A percentile compares a stretch with the other conserved stretches of the same genome.
These are phyloP conservation scores for Heliconius sara DNA, from an alignment of 2,888 invertebrate species.

Conservation along the genomic window DNA sequence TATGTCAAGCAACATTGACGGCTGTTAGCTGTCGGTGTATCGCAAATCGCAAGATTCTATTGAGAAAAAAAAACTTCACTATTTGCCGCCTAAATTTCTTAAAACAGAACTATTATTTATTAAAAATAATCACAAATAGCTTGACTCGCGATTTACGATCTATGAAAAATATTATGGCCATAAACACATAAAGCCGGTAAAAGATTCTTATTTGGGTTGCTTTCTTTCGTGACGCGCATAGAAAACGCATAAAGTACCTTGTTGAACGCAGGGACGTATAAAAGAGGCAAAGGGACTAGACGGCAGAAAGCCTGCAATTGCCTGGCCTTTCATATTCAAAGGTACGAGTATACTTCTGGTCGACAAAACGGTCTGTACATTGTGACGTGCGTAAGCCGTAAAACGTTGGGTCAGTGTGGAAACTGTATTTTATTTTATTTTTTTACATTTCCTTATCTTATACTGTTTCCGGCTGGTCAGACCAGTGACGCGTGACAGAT, in stretches of 20 bases:
- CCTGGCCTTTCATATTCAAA: conserved; percentile 38
- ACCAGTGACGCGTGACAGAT: neutral
- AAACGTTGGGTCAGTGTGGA: neutral
- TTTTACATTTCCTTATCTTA: neutral
- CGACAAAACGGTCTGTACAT: conserved; percentile 26
- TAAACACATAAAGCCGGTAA: conserved; percentile 3
- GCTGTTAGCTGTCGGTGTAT: neutral
- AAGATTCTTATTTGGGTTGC: neutral
- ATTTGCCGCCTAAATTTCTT: neutral
- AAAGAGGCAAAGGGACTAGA: conserved; percentile 34
- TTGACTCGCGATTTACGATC: neutral
- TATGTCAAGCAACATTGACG: neutral
- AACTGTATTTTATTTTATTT: neutral
- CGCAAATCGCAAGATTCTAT: too few relatives aligned
- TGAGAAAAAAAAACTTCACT: neutral
- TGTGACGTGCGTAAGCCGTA: conserved; percentile 1
- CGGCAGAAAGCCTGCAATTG: conserved; percentile 38
- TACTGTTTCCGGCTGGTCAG: neutral
- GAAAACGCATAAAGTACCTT: conserved; percentile 39
- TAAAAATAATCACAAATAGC: neutral
- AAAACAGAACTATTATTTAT: neutral
- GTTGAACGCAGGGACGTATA: conserved; percentile 29
- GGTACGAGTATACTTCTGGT: conserved; percentile 24
- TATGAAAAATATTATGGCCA: neutral
- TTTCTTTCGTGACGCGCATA: conserved; percentile 33